Conservation (phyloP, 1,140 invertebrate species). For the Saccostrea cuccullata region DNA sequence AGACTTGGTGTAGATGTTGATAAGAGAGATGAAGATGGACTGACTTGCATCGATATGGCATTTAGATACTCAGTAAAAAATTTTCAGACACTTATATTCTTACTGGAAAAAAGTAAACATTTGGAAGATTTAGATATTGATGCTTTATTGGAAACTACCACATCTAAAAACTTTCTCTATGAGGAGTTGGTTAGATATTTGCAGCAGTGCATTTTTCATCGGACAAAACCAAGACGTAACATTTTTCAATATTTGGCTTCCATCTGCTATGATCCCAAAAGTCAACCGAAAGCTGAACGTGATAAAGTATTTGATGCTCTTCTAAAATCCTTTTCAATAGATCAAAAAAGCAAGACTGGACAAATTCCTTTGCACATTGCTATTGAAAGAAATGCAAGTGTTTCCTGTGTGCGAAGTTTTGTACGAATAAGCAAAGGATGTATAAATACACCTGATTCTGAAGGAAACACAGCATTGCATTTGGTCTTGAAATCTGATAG, state of each 20-base stretch:
- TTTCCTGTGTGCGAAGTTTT: background rate
- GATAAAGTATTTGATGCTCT: background rate
- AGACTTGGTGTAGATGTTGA: background rate
- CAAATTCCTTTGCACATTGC: background rate
- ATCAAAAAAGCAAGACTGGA: background rate
- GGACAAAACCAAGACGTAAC: background rate
- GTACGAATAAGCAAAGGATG: background rate
- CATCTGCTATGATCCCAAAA: background rate
- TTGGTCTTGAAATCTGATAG: background rate
- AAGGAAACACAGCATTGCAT: background rate
- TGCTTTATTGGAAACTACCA: background rate
- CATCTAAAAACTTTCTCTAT: background rate
- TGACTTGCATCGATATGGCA: slow-evolving; percentile 4
- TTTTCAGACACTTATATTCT: background rate
- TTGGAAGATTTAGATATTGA: background rate
- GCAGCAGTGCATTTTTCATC: background rate
- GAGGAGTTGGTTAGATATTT: background rate
- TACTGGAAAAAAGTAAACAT: background rate
- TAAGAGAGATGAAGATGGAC: background rate
- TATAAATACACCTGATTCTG: background rate
- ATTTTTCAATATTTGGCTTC: background rate
- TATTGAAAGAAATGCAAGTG: background rate
- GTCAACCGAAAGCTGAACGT: background rate
- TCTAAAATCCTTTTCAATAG: background rate
- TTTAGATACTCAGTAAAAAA: background rate